Conservation (phyloP, 2,888 invertebrate genomes). For the Encarsia formosa region DNA sequence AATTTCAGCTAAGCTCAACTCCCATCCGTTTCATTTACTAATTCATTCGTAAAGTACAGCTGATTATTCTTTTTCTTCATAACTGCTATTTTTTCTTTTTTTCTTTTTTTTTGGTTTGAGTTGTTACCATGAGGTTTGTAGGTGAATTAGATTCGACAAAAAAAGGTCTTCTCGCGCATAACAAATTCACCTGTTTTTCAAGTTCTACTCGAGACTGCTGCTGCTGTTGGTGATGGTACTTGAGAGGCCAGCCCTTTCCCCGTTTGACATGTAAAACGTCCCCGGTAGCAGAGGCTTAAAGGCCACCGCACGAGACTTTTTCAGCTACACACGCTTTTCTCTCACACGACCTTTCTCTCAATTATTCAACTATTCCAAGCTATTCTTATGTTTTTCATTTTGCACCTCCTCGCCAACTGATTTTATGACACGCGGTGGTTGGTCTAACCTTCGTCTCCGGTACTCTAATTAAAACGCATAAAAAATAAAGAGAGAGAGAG, state of each 20-base stretch:
- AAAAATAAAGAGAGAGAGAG: background rate
- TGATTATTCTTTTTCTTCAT: no score
- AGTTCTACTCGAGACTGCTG: background rate
- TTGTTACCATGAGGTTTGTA: no score
- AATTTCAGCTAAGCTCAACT: conserved; percentile 15
- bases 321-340: background rate
- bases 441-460: no score
- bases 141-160: background rate
- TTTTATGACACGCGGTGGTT: no score
- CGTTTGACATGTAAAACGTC: background rate
- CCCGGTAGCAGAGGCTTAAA: background rate
- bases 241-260: no score
- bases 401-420: no score
- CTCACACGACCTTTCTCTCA: background rate
- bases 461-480: background rate
- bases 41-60: no score
- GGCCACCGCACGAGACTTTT: background rate
- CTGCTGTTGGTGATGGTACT: no score
- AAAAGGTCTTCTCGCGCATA: conserved; percentile 2
- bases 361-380: background rate
- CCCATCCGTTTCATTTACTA: no score
- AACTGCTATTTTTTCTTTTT: no score
- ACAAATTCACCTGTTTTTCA: conserved; percentile 15
- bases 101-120: no score
- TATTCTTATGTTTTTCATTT: no score